Conservation (phyloP, 1,140 invertebrate genomes). For the Caenorhabditis tropicalis region DNA sequence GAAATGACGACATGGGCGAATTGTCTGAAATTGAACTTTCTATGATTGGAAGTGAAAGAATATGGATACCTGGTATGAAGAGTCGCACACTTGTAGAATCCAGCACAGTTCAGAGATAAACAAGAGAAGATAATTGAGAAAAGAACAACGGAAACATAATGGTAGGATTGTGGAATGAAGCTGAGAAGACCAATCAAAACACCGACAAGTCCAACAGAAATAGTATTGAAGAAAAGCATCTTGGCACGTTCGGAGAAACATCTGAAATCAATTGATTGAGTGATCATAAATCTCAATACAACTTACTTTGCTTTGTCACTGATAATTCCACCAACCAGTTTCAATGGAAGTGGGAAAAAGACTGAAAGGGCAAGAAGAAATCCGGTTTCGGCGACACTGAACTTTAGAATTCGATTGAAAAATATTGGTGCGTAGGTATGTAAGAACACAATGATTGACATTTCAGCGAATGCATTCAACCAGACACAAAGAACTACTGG, state of each 20-base stretch:
- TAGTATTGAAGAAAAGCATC: conserved; percentile 32
- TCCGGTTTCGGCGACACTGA: conserved; percentile 29
- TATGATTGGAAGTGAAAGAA: no score
- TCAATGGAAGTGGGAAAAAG: conserved; percentile 32
- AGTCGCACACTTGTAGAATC: conserved; percentile 52
- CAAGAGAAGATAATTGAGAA: conserved; percentile 18
- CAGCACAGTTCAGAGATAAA: conserved; percentile 28
- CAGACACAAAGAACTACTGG: conserved; percentile 46
- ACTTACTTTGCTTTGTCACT: conserved; percentile 48
- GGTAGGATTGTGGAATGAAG: not conserved
- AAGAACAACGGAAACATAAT: conserved; percentile 39
- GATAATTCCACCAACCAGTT: conserved; percentile 37
- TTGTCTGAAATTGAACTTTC: not conserved
- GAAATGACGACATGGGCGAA: conserved; percentile 49
- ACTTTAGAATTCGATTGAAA: conserved; percentile 38
- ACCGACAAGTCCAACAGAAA: conserved; percentile 37
- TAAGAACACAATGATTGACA: conserved; percentile 42
- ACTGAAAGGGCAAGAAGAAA: conserved; percentile 22
- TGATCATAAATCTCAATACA: not conserved
- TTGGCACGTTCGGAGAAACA: conserved; percentile 26
- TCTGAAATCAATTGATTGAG: not conserved
- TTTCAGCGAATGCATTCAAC: conserved; percentile 46
- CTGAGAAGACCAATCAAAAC: not conserved
- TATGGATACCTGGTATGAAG: conserved; percentile 40
- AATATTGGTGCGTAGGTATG: conserved; percentile 45